These are phyloP conservation scores for Monopis laevigella DNA, from an alignment of 2,888 invertebrate species.

Conservation along the genomic window DNA sequence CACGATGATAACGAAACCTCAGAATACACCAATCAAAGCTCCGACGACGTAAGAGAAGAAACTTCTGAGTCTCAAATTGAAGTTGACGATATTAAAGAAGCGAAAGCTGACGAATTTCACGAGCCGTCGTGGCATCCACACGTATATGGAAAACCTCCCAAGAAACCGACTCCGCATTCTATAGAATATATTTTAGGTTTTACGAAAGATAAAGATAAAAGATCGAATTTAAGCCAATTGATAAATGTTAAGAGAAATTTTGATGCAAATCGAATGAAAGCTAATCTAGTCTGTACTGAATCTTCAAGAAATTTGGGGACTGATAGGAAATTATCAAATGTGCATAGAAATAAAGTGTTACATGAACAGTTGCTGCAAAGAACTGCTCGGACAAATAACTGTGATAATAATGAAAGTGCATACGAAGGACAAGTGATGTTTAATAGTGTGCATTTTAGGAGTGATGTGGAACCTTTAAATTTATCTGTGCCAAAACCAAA, in stretches of 20 bases:
- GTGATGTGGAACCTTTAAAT: conserved; percentile 62
- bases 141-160: conserved; percentile 84
- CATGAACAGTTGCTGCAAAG: conserved; percentile 54
- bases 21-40: conserved; percentile 8
- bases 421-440: too few relatives aligned
- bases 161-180: conserved; percentile 84
- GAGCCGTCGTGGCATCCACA: conserved; percentile 85
- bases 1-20: conserved; percentile 6
- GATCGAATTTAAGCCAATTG: conserved; percentile 33
- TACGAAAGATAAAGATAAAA: conserved; percentile 22
- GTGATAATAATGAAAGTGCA: not conserved
- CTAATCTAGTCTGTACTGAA: conserved; percentile 33
- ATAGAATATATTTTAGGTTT: conserved; percentile 89
- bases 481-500: conserved; percentile 67
- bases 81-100: conserved; percentile 9
- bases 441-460: conserved; percentile 19
- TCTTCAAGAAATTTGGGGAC: not conserved
- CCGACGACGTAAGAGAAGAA: conserved; percentile 1
- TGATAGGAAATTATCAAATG: conserved; percentile 23
- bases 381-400: conserved; percentile 22
- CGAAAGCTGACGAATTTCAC: conserved; percentile 24
- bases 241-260: conserved; percentile 46
- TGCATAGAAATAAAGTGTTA: conserved; percentile 43
- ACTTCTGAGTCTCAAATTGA: conserved; percentile 10
- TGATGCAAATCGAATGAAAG: conserved; percentile 26